A percentile compares a stretch with the other conserved stretches of the same genome.
phyloP scores from a whole-genome alignment of 2,113 vertebrate species.

The Tinamus guttatus region DNA sequence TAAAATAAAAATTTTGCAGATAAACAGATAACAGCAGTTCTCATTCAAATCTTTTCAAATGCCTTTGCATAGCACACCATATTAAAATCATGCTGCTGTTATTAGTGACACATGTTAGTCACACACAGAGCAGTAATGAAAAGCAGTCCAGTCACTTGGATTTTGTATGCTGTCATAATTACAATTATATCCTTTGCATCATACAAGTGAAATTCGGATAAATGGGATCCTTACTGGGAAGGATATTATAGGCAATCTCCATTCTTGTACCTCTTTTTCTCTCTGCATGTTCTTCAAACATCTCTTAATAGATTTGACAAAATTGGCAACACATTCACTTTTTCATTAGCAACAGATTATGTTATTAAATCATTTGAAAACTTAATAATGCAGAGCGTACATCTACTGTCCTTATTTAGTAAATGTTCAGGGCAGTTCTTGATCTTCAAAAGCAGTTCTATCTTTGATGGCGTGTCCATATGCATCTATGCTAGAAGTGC shows the following conservation, averaged over 20 bases:
- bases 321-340: slow-evolving; percentile 2
- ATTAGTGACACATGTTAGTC: slow-evolving; percentile 39
- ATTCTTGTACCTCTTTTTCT: neutral
- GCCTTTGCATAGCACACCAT: neutral
- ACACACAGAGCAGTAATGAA: slow-evolving; percentile 52
- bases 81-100: slow-evolving; percentile 34
- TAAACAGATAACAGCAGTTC: slow-evolving; percentile 13
- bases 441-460: neutral
- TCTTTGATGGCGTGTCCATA: neutral
- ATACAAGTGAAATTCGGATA: slow-evolving; percentile 21
- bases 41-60: slow-evolving; percentile 34
- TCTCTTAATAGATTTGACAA: neutral
- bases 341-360: slow-evolving; percentile 41
- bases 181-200: neutral
- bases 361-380: slow-evolving; percentile 30
- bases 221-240: slow-evolving; percentile 32
- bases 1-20: neutral
- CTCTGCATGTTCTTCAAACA: neutral
- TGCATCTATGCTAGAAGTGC: neutral
- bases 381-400: neutral
- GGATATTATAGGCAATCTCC: neutral
- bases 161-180: slow-evolving; percentile 36
- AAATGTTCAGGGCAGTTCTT: neutral
- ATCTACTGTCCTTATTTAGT: slow-evolving; percentile 3
- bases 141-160: slow-evolving; percentile 26